Base-by-base conservation (phyloP, 1,140 invertebrate genomes). In the Globodera ellingtonae region DNA sequence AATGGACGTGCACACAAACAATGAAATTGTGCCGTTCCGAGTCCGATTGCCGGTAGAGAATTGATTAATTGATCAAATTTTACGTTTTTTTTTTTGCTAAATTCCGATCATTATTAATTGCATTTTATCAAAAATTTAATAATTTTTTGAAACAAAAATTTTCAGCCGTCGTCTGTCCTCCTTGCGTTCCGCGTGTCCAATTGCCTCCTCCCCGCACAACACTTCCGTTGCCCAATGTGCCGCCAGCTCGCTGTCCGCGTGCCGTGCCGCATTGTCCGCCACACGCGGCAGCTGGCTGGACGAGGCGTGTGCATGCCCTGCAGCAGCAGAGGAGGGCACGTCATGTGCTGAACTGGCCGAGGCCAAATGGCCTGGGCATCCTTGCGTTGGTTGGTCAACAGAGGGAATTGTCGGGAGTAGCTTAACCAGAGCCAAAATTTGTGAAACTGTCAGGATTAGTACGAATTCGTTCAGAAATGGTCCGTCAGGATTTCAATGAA, bases 291-390 rank as follows among this genome's bases (percentile, higher is more conserved):
- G 80, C 13, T 78, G 69, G 69, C 79, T 88, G 0, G 86, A 88
- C 65, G 81, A 81, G 62, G 86, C 84, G 24, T 88, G 86, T 56
- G 81, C 78, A 77, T 88, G 86, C 66, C 48, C 83, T 56, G 77
- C 76, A 44, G 88, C 86, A 75, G 80, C 73, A 44, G 62, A 73
- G 47, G 86, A 86, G 71, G 67, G 82, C 56, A 62, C 56, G 6
- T 62, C 56, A 18, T 62, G 69, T 77, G 59, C 69, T 50, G 69
- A 77, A 77, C 48, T 65, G 75, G 75, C 46, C 18, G 48, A 48
- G 62, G 21, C 52, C 48, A 52, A 62, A 52, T 77, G 75, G 75
- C 75, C 75, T 7, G 83, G 35, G 9, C 83, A 89, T 72, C 86
- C 86, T 0, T 88, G 86, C 78, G 81, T 88, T 52, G 87, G 85